Conservation (phyloP, 1,140 invertebrate species). For the Mercenaria mercenaria region DNA sequence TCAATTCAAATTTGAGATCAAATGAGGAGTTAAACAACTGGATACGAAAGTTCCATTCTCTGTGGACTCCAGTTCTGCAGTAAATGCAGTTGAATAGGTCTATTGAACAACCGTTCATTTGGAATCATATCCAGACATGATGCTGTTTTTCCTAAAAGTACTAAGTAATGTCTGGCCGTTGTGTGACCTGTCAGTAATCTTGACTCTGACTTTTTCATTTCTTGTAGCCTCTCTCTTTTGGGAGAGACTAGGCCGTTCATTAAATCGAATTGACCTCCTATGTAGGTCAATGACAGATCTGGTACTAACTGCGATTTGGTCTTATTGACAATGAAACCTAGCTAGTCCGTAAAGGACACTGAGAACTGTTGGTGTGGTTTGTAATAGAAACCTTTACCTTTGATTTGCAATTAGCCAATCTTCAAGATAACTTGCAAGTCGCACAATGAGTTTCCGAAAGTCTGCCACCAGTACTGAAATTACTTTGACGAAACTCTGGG, state of each 20-base stretch:
- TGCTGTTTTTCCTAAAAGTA: constrained; percentile 48
- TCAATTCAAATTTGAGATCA: not conserved
- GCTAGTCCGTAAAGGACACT: constrained; percentile 26
- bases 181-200: not conserved
- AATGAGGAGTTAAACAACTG: not conserved
- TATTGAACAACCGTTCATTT: constrained; percentile 50
- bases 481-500: constrained; percentile 45
- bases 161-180: constrained; percentile 24
- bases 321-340: constrained; percentile 47
- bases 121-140: constrained; percentile 39
- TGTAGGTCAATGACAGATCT: constrained; percentile 11
- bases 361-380: not conserved
- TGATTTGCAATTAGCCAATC: constrained; percentile 6
- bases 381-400: not conserved
- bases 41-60: not conserved
- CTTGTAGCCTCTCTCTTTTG: not conserved
- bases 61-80: constrained; percentile 48
- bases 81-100: constrained; percentile 59
- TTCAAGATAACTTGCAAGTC: constrained; percentile 48
- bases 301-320: not conserved
- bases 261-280: constrained; percentile 13
- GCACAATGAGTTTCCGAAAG: not conserved
- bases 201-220: not conserved
- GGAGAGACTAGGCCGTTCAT: not conserved
- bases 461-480: constrained; percentile 5